Evolutionary conservation across 30 jellyfish, hydroid and myxozoan genomes (phyloP), one percentile per base, ranked within the genome.

Genomic region (Chrysaora quinquecirrha): DNA sequence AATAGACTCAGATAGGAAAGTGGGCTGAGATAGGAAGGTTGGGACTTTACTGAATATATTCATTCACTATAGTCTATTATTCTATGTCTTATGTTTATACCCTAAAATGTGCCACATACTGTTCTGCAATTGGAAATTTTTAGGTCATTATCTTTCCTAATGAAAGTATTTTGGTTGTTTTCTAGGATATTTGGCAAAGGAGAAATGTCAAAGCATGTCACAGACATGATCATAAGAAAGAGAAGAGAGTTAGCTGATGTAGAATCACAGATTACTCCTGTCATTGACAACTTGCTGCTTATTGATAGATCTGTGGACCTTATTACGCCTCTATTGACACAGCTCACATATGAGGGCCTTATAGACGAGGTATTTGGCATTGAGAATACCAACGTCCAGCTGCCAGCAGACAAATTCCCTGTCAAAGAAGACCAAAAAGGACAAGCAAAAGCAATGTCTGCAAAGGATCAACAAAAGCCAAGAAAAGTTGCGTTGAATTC

Each of bases 321-420:
- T 46, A 29, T 95, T 56, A 88, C 99, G 24, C 99, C 99, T 23
- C 61, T 95, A 56, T 93, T 95, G 68, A 83, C 99, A 3, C 97
- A 95, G 65, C 72, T 95, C 48, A 85, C 97, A 11, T 95, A 95
- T 48, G 99, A 95, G 70, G 99, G 99, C 30, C 90, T 95, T 19
- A 95, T 95, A 58, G 97, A 89, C 34, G 97, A 89, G 52, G 76
- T 64, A 16, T 89, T 95, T 63, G 80, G 89, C 1, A 94, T 94
- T 48, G 96, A 82, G 87, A 94, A 94, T 83, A 88, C 95, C 16
- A 84, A 84, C 31, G 95, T 84, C 2, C 97, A 93, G 67, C 75
- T 93, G 34, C 98, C 98, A 1, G 75, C 89, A 1, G 98, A 91
- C 64, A 54, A 78, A 49, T 84, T 91, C 70, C 96, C 98, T 30